Conservation (phyloP, 2,797 vertebrate species). For the Avahi laniger region DNA sequence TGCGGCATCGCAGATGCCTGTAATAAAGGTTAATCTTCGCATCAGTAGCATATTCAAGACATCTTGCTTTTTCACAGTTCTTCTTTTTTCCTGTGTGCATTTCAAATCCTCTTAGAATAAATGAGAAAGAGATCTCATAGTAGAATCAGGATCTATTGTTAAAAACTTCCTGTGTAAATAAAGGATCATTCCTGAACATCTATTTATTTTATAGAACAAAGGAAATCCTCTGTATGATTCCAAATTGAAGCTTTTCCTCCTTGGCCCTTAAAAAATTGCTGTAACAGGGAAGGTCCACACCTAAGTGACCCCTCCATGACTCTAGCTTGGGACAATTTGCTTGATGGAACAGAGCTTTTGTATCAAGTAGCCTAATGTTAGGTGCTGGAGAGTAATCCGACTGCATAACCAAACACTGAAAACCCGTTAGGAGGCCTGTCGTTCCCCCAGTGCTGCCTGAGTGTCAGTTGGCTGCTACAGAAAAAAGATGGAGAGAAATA, state of each 20-base stretch:
- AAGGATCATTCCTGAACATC: constrained; percentile 9
- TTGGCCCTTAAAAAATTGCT: constrained; percentile 72
- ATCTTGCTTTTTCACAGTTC: constrained; percentile 37
- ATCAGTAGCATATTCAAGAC: constrained; percentile 55
- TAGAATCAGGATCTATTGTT: constrained; percentile 74
- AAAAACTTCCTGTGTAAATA: constrained; percentile 67
- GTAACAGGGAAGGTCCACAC: constrained; percentile 50
- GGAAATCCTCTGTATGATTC: constrained; percentile 65
- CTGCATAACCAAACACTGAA: neutral
- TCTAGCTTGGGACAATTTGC: neutral
- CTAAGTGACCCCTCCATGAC: neutral
- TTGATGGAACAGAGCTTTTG: neutral
- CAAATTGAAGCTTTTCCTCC: constrained; percentile 68
- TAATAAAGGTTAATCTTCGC: constrained; percentile 53
- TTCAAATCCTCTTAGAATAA: constrained; percentile 66
- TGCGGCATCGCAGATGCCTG: neutral
- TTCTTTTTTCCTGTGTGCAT: constrained; percentile 4
- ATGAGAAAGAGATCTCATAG: constrained; percentile 37
- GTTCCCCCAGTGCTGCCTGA: neutral
- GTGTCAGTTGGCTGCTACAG: neutral
- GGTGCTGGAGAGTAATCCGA: neutral
- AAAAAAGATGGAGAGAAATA: neutral
- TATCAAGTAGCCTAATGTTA: neutral
- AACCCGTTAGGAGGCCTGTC: neutral
- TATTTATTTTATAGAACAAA: constrained; percentile 67